Conservation (phyloP, 1,140 invertebrate genomes). For the Psix sp. region DNA sequence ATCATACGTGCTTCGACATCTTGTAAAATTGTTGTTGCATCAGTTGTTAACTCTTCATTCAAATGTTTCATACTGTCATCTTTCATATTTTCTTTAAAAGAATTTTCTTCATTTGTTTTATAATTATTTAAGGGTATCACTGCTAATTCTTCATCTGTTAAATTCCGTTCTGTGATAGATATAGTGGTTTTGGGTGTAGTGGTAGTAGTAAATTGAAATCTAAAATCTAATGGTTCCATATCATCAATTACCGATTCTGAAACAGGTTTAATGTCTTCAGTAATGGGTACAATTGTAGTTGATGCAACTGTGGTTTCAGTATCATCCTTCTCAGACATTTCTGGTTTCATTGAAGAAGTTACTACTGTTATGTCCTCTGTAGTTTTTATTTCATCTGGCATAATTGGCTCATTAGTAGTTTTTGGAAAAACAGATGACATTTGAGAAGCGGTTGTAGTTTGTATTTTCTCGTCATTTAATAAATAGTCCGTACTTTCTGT, state of each 20-base stretch:
- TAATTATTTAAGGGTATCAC: slow-evolving; percentile 68
- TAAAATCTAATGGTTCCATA: slow-evolving; percentile 60
- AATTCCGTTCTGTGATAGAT: slow-evolving; percentile 30
- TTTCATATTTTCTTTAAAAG: slow-evolving; percentile 53
- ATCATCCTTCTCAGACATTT: slow-evolving; percentile 13
- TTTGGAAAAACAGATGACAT: slow-evolving; percentile 53
- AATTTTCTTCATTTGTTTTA: slow-evolving; percentile 57
- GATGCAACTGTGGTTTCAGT: slow-evolving; percentile 46
- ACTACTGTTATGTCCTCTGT: slow-evolving; percentile 55
- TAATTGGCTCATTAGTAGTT: slow-evolving; percentile 71
- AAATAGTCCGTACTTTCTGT: slow-evolving; percentile 20
- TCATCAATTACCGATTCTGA: slow-evolving; percentile 70
- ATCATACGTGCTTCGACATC: slow-evolving; percentile 11
- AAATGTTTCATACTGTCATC: slow-evolving; percentile 54
- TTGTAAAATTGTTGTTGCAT: slow-evolving; percentile 16
- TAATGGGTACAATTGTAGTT: slow-evolving; percentile 30
- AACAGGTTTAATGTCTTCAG: slow-evolving; percentile 69
- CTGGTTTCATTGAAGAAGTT: slow-evolving; percentile 27
- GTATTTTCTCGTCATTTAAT: slow-evolving; percentile 34
- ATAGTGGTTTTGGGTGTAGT: slow-evolving; percentile 9
- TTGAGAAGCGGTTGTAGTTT: slow-evolving; percentile 58
- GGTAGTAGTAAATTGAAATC: slow-evolving; percentile 62
- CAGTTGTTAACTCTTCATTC: slow-evolving; percentile 26
- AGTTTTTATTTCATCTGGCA: slow-evolving; percentile 72
- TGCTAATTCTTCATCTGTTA: slow-evolving; percentile 58